phyloP scores from a whole-genome alignment of 2,888 invertebrate genomes.

The Drosophila nigricruria region DNA sequence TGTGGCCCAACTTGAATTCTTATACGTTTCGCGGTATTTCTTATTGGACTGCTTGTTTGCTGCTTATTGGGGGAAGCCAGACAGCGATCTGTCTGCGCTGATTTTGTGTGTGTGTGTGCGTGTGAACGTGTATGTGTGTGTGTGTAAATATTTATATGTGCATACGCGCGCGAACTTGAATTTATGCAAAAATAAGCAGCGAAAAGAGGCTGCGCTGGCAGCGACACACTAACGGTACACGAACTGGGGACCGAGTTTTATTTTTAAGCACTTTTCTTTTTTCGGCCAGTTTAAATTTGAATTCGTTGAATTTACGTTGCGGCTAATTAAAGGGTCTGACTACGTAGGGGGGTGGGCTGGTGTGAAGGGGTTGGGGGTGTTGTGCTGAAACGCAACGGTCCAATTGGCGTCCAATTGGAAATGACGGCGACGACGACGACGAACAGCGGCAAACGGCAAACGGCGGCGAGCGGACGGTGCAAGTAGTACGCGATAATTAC shows the following conservation, averaged over 20 bases:
- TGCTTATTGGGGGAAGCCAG: conserved; percentile 53
- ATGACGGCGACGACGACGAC: conserved; percentile 22
- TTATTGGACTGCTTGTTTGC: conserved; percentile 37
- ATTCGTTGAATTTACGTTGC: conserved; percentile 17
- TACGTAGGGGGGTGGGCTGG: conserved; percentile 3
- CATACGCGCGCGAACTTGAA: conserved; percentile 61
- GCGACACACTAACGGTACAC: conserved; percentile 51
- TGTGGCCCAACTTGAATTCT: conserved; percentile 41
- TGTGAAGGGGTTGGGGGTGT: not conserved
- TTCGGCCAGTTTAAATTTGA: conserved; percentile 46
- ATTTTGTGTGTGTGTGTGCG: conserved; percentile 27
- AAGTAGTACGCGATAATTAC: conserved; percentile 62
- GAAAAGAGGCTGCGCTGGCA: conserved; percentile 18
- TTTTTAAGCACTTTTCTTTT: conserved; percentile 58
- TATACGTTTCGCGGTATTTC: conserved; percentile 64
- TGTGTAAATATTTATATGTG: conserved; percentile 30
- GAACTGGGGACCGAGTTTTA: conserved; percentile 49
- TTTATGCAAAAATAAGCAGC: conserved; percentile 53
- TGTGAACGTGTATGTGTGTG: not conserved
- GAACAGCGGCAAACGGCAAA: not conserved
- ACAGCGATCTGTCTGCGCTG: conserved; percentile 48
- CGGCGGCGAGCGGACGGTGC: conserved; percentile 5
- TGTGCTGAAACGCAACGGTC: conserved; percentile 7
- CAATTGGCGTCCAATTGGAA: conserved; percentile 54
- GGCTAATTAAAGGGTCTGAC: conserved; percentile 39